These are phyloP conservation scores for Phalacrocorax carbo DNA, from an alignment of 2,113 vertebrate species.

Conservation along the genomic window DNA sequence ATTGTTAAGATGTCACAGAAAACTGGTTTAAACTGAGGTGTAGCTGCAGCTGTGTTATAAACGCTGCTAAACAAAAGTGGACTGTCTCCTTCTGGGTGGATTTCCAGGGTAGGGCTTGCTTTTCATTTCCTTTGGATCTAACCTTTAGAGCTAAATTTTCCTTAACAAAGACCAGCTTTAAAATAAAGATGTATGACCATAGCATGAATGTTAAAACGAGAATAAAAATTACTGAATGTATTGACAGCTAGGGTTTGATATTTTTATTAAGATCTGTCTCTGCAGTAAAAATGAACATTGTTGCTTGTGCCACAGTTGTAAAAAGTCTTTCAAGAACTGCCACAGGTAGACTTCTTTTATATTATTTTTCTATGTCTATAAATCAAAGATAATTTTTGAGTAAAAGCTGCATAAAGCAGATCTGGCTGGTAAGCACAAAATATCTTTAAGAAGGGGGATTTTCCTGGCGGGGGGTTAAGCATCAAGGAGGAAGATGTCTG, in stretches of 20 bases:
- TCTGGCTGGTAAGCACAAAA: not conserved
- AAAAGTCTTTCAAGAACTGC: not conserved
- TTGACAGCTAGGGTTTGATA: not conserved
- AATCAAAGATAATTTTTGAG: constrained; percentile 1
- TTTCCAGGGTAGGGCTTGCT: constrained; percentile 22
- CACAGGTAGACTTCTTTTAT: not conserved
- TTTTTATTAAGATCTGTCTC: constrained; percentile 34
- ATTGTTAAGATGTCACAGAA: not conserved
- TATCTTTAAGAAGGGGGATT: not conserved
- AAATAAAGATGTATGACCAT: not conserved
- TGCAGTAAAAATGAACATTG: not conserved
- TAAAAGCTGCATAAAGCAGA: not conserved
- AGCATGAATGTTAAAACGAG: not conserved
- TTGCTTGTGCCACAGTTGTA: not conserved
- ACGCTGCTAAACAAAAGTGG: not conserved
- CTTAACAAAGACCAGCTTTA: not conserved
- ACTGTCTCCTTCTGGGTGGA: not conserved
- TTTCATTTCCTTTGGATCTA: constrained; percentile 22
- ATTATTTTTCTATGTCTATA: not conserved
- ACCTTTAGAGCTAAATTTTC: not conserved
- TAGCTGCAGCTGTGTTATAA: not conserved
- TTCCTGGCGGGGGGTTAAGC: not conserved
- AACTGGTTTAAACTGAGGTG: not conserved
- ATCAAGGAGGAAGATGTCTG: not conserved
- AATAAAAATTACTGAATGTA: not conserved